Evolutionary conservation across 92 coral and sea anemone genomes (phyloP).

Genomic region (Diadumene lineata): DNA sequence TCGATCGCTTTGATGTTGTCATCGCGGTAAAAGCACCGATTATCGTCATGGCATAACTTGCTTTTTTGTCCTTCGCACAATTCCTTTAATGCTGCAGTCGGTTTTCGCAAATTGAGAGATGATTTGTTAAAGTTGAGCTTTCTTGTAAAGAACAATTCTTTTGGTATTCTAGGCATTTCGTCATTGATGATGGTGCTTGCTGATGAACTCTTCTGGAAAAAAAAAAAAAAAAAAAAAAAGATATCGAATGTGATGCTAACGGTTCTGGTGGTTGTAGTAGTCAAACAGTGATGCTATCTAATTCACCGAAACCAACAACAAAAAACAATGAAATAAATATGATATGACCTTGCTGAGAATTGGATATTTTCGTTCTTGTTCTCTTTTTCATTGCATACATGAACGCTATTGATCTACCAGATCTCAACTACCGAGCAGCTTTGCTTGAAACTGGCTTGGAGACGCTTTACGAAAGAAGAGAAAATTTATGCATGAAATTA

Average conservation of each 20-base stretch:
- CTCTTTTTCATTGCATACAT: too few species aligned
- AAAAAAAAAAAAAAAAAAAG: background rate
- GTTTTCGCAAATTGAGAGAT: background rate
- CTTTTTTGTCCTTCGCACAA: background rate
- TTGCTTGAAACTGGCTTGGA: too few species aligned
- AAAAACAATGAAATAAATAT: background rate
- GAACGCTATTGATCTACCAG: too few species aligned
- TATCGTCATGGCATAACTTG: background rate
- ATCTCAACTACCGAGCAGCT: too few species aligned
- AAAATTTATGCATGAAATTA: too few species aligned
- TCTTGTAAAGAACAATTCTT: background rate
- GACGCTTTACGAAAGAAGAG: too few species aligned
- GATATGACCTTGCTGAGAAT: too few species aligned
- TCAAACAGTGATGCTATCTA: background rate
- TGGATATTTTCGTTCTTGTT: too few species aligned
- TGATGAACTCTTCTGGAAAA: background rate
- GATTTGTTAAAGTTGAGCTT: background rate
- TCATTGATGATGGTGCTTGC: background rate
- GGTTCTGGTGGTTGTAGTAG: background rate
- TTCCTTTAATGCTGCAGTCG: background rate
- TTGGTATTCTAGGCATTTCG: background rate
- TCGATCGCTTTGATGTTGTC: slow-evolving; percentile 38
- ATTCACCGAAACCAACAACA: background rate
- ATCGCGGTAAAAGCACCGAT: slow-evolving; percentile 34
- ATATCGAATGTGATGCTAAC: background rate